Conservation (phyloP, 2,888 invertebrate species). For the Tubulanus polymorphus region DNA sequence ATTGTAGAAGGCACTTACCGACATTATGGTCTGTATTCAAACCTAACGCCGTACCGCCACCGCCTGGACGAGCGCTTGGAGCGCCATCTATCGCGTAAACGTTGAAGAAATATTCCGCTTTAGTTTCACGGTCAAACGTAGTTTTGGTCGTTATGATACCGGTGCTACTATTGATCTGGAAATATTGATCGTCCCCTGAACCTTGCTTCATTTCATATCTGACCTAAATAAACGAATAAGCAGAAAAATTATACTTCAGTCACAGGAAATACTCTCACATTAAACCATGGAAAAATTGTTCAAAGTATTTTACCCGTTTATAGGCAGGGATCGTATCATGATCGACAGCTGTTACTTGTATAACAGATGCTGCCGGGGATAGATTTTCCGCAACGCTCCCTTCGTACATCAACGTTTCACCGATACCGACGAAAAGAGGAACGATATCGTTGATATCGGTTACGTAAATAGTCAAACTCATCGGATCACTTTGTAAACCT, state of each 20-base stretch:
- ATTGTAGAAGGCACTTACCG: conserved; percentile 65
- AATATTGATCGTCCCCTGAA: conserved; percentile 46
- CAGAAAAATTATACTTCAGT: too few relatives aligned
- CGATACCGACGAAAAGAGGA: background rate
- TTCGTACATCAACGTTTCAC: too few relatives aligned
- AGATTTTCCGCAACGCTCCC: conserved; percentile 95
- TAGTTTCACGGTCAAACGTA: conserved; percentile 90
- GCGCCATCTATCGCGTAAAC: conserved; percentile 96
- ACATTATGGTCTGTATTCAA: conserved; percentile 68
- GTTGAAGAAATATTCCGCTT: conserved; percentile 83
- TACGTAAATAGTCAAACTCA: background rate
- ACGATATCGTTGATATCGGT: background rate
- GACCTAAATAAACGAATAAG: too few relatives aligned
- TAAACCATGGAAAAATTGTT: too few relatives aligned
- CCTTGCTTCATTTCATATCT: background rate
- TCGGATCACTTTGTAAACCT: too few relatives aligned
- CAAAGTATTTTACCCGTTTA: conserved; percentile 26
- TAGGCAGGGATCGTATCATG: conserved; percentile 37
- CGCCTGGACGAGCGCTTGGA: conserved; percentile 88
- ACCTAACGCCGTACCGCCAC: conserved; percentile 73
- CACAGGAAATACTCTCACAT: too few relatives aligned
- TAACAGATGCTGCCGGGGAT: conserved; percentile 86
- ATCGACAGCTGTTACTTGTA: conserved; percentile 45
- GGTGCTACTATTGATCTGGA: conserved; percentile 91
- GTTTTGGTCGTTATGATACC: conserved; percentile 93